These are phyloP conservation scores for Typhlichthys subterraneus DNA, from an alignment of 2,797 vertebrate species.

Conservation along the genomic window DNA sequence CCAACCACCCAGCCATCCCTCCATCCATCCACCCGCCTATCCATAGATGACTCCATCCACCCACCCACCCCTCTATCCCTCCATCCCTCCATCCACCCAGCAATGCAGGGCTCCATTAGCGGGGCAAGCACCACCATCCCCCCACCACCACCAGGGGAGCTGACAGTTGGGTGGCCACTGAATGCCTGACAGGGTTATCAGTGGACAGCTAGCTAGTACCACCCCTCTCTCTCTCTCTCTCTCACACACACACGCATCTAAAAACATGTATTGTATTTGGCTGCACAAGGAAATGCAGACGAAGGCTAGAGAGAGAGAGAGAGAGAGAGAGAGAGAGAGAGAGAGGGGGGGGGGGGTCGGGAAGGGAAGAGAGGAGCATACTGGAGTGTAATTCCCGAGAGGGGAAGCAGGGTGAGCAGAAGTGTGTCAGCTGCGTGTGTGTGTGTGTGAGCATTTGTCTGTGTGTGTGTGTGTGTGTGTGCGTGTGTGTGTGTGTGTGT, in stretches of 20 bases:
- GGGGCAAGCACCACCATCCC: conserved; percentile 31
- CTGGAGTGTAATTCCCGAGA: conserved; percentile 9
- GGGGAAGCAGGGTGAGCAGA: not conserved
- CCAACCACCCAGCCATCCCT: no score
- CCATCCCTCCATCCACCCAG: not conserved
- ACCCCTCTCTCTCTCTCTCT: conserved; percentile 14
- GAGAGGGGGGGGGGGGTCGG: not conserved
- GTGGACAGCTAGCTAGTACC: conserved; percentile 44
- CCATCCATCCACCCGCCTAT: no score
- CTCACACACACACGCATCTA: not conserved
- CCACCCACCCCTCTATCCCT: no score
- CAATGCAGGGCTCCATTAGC: conserved; percentile 53
- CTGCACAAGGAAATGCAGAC: no score
- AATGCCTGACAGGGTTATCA: conserved; percentile 71
- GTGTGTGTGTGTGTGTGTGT: no score
- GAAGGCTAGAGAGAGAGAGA: not conserved
- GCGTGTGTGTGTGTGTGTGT: no score
- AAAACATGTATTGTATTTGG: no score
- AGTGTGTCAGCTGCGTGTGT: no score
- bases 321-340: conserved; percentile 2
- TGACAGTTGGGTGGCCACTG: conserved; percentile 37
- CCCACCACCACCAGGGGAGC: conserved; percentile 29
- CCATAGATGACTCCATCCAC: no score
- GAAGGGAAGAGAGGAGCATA: conserved; percentile 7
- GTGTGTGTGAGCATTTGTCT: no score